Evolutionary conservation across 2,888 invertebrate species (phyloP), one percentile per base, ranked within the genome.

Genomic region (Sarcophaga subvicina): DNA sequence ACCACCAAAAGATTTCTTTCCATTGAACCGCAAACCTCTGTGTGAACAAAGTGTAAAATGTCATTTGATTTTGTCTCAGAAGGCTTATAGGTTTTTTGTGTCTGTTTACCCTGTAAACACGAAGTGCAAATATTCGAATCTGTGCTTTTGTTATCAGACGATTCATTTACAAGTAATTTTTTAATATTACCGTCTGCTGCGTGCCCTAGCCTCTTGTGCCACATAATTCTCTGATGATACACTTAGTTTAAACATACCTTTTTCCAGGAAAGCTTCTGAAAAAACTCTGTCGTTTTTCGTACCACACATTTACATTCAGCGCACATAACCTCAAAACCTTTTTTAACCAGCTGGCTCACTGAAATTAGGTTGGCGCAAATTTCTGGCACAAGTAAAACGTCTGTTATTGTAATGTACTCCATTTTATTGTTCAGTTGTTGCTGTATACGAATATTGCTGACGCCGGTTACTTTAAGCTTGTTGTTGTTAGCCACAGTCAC

Each of bases 21-120:
- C 76, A 82, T 82, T 25, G 47, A 27, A 25, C 76, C 81, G 22
- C 81, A 81, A 20, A 69, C 67, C 12, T 77, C 82, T 59, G 80
- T 72, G 11, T 66, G 64, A 4, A 71, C 59, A 5, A 72, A 37
- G 64, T 72, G 71, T 14, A 80, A 72, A 80, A 80, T 80, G 12
- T 80, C 66, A 66, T 64, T 27, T 22, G 72, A 66, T 45, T 80
- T 6, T 66, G 64, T 37, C 66, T 49, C 27, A 72, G 80, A 80
- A 0, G 66, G 54, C 14, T 78, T 78, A 64, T 63, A 79, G 2
- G 72, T 49, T 59, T 2, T 66, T 49, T 59, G 45, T n/a, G 37
- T 27, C 54, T 79, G 79, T 62, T 79, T 79, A 37, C 71, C 71
- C 14, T 71, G 49, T 20, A 78, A 5, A 70, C 78, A 78, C 11